phyloP scores from a whole-genome alignment of 2,888 invertebrate genomes.

The Conchocele bisecta region DNA sequence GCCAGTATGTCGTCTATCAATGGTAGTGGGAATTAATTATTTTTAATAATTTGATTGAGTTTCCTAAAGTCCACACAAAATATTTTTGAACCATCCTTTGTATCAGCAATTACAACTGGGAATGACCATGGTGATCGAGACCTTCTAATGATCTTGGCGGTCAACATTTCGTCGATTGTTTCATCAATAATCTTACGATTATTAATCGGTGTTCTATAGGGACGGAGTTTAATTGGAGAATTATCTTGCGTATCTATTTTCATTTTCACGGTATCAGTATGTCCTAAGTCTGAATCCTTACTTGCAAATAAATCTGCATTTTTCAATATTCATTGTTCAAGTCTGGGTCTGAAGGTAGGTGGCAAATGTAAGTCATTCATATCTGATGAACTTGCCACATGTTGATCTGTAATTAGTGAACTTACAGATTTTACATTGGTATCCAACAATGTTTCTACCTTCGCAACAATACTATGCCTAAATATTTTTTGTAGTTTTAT shows the following conservation, averaged over 20 bases:
- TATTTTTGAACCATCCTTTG: conserved; percentile 16
- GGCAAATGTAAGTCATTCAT: conserved; percentile 20
- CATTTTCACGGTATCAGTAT: conserved; percentile 33
- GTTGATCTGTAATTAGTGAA: neutral
- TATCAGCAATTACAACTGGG: conserved; percentile 38
- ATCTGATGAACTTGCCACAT: no score
- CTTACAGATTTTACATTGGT: neutral
- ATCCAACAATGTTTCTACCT: neutral
- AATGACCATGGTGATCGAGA: conserved; percentile 35
- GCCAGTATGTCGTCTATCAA: conserved; percentile 11
- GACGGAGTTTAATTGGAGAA: conserved; percentile 13
- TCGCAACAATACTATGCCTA: conserved; percentile 3
- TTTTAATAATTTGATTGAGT: conserved; percentile 17
- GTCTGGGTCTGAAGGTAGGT: neutral
- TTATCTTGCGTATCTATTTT: conserved; percentile 16
- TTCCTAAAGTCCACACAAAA: conserved; percentile 17
- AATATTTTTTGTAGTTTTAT: conserved; percentile 9
- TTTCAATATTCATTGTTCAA: conserved; percentile 5
- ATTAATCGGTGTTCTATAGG: conserved; percentile 23
- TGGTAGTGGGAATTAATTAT: conserved; percentile 27
- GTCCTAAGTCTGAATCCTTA: conserved; percentile 32
- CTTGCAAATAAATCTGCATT: conserved; percentile 38
- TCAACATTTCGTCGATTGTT: conserved; percentile 36
- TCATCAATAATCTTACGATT: conserved; percentile 23
- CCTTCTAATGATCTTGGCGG: conserved; percentile 14